Evolutionary conservation across 1,140 invertebrate species (phyloP).

Genomic region (Dinoponera quadriceps): DNA sequence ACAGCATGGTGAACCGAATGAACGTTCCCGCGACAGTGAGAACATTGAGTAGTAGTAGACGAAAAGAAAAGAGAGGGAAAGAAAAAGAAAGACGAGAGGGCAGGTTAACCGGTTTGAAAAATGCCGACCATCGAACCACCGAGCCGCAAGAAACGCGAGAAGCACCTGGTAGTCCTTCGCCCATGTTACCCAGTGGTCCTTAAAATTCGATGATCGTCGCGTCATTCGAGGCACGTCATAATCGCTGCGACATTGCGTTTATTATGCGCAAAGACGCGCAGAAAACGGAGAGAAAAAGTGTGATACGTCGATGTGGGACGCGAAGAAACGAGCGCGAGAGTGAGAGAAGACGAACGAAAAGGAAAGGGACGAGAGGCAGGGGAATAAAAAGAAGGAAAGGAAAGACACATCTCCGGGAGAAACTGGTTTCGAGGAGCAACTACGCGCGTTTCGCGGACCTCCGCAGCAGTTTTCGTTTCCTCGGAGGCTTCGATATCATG

Average conservation of each 20-base stretch:
- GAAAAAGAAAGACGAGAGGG: background rate
- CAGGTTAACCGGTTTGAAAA: slow-evolving; percentile 40
- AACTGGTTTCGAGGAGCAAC: slow-evolving; percentile 49
- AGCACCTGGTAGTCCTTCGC: slow-evolving; percentile 26
- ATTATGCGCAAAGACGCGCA: background rate
- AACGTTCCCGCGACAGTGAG: no score
- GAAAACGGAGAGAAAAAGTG: background rate
- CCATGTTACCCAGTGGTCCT: background rate
- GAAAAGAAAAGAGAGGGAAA: background rate
- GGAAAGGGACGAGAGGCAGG: background rate
- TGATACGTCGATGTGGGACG: background rate
- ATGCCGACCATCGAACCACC: slow-evolving; percentile 20
- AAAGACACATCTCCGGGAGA: slow-evolving; percentile 1
- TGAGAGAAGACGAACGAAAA: background rate
- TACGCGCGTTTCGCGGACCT: slow-evolving; percentile 27
- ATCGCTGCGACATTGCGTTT: background rate
- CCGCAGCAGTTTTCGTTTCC: background rate
- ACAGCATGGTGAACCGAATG: background rate
- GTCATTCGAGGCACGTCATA: background rate
- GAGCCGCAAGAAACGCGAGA: slow-evolving; percentile 4
- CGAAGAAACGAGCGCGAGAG: slow-evolving; percentile 14
- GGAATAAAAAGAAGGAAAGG: background rate
- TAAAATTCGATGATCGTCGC: slow-evolving; percentile 19
- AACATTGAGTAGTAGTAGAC: background rate
- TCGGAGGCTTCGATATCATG: slow-evolving; percentile 14